Evolutionary conservation across 2,113 vertebrate genomes (phyloP), one percentile per base, ranked within the genome.

Genomic region (Xiphorhynchus elegans): DNA sequence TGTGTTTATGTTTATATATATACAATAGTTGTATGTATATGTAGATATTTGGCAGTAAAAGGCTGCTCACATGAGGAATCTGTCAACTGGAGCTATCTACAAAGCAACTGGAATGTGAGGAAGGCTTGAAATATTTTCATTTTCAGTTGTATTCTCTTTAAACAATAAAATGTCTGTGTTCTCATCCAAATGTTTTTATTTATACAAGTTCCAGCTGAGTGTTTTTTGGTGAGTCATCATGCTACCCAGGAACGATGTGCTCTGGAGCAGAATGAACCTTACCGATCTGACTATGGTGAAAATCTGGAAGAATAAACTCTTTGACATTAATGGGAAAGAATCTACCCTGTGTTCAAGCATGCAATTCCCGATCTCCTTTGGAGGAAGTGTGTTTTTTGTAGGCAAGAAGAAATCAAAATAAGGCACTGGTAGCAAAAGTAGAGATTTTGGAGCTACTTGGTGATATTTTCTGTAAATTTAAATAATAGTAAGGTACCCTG

Each of bases 221-320:
- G 3, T 2, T 42, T 93, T 93, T 89, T 49, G 24, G 24, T 69
- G 33, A 91, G 63, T 72, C 50, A 74, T 76, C 24, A 9, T 35
- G 39, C 24, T 70, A 49, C 40, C 28, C 12, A 79, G 47, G 37
- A 93, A 73, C 88, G 47, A 42, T 72, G 25, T 82, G 15, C 14
- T 17, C 39, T 95, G 49, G 53, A 86, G 60, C 40, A 78, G 69
- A 96, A 79, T 90, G 91, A 82, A 55, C 66, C n/a, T 85, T 87
- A 64, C 17, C 40, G 20, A n/a, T 72, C 33, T 64, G 77, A 55
- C 63, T 89, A 50, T 84, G 18, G 35, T 85, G 67, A 97, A 87
- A 93, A 86, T 53, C 53, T 96, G 86, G 72, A 96, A 94, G 76
- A 67, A 47, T 92, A 84, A 44, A 64, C 20, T 90, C 77, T 95